phyloP scores from a whole-genome alignment of 2,888 invertebrate genomes.

The Clostera curtula region DNA sequence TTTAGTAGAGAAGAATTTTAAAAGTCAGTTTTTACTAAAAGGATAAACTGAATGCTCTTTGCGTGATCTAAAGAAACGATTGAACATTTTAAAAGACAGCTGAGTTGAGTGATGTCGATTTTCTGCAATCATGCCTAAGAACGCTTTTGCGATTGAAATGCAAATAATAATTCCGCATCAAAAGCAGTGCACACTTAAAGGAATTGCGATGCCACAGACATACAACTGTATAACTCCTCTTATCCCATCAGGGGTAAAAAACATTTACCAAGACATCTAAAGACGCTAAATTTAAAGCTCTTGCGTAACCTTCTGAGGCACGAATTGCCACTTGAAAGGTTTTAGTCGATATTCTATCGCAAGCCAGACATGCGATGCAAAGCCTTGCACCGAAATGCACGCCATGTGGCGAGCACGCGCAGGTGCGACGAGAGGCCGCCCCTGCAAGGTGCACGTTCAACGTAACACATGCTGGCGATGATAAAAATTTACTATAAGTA shows the following conservation, averaged over 20 bases:
- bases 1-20: too few species aligned
- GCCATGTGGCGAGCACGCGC: slow-evolving; percentile 59
- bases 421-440: slow-evolving; percentile 47
- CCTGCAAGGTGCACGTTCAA: slow-evolving; percentile 61
- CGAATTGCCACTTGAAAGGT: slow-evolving; percentile 30
- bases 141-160: too few species aligned
- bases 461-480: slow-evolving; percentile 16
- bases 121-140: too few species aligned
- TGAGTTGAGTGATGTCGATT: too few species aligned
- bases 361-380: slow-evolving; percentile 37
- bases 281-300: too few species aligned
- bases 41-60: too few species aligned
- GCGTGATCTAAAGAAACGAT: too few species aligned
- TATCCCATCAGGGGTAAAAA: slow-evolving; percentile 4
- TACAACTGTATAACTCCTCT: slow-evolving; percentile 9
- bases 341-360: slow-evolving; percentile 19
- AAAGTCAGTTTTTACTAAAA: too few species aligned
- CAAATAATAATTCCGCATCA: too few species aligned
- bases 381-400: slow-evolving; percentile 51
- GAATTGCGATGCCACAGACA: slow-evolving; percentile 6
- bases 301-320: too few species aligned
- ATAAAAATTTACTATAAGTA: not conserved
- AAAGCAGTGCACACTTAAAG: slow-evolving; percentile 9
- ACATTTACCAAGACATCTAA: too few species aligned
- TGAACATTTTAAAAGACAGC: too few species aligned